Conservation (phyloP, 2,797 vertebrate species). For the Lepidocolaptes lacrymiger region DNA sequence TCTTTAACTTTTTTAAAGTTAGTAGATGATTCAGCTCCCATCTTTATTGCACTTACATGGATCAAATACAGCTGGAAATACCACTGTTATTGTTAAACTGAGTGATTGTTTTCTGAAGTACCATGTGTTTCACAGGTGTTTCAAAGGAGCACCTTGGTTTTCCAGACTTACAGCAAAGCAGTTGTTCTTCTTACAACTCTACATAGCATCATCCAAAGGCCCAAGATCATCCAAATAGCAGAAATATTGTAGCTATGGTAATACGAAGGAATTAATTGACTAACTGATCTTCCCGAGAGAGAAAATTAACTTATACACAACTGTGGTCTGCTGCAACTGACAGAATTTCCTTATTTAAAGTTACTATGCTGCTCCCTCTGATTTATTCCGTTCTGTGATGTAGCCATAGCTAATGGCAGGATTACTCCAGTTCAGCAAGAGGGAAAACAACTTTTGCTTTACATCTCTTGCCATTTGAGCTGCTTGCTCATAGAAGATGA, state of each 20-base stretch:
- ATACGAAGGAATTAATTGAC: not conserved
- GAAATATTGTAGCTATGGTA: not conserved
- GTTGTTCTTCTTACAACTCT: not conserved
- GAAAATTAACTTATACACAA: not conserved
- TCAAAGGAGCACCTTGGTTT: not conserved
- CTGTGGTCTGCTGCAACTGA: not conserved
- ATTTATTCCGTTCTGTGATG: not conserved
- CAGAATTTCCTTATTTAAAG: not conserved
- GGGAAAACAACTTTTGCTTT: not conserved
- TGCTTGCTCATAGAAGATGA: not conserved
- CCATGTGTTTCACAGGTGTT: not conserved
- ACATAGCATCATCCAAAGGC: not conserved
- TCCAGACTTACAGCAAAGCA: not conserved
- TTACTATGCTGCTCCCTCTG: not conserved
- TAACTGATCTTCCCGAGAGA: not conserved
- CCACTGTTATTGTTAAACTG: not conserved
- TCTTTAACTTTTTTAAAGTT: not conserved
- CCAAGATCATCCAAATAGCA: not conserved
- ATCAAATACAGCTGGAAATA: not conserved
- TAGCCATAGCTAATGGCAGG: not conserved
- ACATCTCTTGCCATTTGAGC: not conserved
- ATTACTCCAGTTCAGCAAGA: not conserved
- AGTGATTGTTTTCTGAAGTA: not conserved
- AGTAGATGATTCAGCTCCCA: not conserved
- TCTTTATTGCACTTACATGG: not conserved